Evolutionary conservation across 2,888 invertebrate genomes (phyloP).

Genomic region (Muscina levida): DNA sequence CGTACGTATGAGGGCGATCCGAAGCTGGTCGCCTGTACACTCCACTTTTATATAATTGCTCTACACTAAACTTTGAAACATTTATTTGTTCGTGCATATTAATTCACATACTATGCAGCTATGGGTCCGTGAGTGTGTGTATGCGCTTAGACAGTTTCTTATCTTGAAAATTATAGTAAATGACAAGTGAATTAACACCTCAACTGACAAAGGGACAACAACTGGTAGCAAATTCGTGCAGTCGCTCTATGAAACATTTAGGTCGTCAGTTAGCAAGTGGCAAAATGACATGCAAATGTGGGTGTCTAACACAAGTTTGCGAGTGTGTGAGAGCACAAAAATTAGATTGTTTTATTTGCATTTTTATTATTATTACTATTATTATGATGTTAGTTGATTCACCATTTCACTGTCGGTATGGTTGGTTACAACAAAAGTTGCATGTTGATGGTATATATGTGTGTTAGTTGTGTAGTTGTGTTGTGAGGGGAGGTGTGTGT

Average conservation of each 20-base stretch:
- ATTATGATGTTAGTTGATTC: conserved; percentile 15
- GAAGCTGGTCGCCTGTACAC: no score
- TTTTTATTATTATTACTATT: conserved; percentile 53
- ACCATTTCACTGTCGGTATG: background rate
- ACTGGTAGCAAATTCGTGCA: background rate
- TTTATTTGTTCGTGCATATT: no score
- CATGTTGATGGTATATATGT: no score
- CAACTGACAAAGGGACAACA: conserved; percentile 20
- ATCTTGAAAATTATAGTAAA: conserved; percentile 50
- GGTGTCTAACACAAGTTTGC: no score
- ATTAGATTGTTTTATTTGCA: conserved; percentile 49
- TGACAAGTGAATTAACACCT: conserved; percentile 62
- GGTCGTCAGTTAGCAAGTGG: conserved; percentile 29
- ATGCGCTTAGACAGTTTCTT: conserved; percentile 36
- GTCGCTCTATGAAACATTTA: background rate
- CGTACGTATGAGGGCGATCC: no score
- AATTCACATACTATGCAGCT: no score
- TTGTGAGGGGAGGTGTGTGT: no score
- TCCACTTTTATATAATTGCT: no score
- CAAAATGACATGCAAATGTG: conserved; percentile 53
- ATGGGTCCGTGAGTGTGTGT: no score
- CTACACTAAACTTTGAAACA: no score
- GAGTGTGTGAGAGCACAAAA: conserved; percentile 6
- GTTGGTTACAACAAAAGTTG: background rate
- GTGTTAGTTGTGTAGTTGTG: no score